Percentiles rank a stretch among this genome's conserved stretches.
Evolutionary conservation across 2,113 vertebrate species (phyloP).

Genomic region (Ochotona curzoniae): DNA sequence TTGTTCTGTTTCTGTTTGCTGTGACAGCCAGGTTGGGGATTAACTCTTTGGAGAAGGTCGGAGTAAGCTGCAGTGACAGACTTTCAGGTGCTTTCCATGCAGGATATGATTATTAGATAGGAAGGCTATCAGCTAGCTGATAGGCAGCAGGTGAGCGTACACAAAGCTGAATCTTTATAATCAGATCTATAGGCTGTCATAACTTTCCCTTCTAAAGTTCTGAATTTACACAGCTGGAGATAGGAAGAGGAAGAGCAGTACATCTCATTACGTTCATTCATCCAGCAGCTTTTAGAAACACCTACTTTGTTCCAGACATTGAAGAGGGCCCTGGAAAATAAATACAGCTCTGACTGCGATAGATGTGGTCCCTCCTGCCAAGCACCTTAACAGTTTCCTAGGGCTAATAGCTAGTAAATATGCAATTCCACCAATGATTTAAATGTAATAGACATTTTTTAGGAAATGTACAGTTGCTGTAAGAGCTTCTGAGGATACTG

Average conservation of each 20-base stretch:
- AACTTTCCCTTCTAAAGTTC: not conserved
- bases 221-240: not conserved
- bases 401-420: not conserved
- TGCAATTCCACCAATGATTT: not conserved
- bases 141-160: not conserved
- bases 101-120: not conserved
- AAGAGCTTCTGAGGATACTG: not conserved
- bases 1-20: not conserved
- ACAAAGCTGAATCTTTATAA: not conserved
- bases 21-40: not conserved
- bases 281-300: not conserved
- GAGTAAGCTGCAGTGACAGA: not conserved
- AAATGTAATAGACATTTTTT: not conserved
- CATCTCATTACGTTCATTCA: not conserved
- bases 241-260: not conserved
- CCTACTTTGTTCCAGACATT: not conserved
- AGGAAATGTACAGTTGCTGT: not conserved
- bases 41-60: not conserved
- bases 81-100: slow-evolving; percentile 26
- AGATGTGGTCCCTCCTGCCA: not conserved
- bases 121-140: not conserved
- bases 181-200: not conserved
- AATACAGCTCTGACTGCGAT: not conserved
- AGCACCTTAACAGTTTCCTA: not conserved
- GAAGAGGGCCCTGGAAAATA: not conserved